Conservation (phyloP, 1,140 invertebrate genomes). For the Aricia agestis region DNA sequence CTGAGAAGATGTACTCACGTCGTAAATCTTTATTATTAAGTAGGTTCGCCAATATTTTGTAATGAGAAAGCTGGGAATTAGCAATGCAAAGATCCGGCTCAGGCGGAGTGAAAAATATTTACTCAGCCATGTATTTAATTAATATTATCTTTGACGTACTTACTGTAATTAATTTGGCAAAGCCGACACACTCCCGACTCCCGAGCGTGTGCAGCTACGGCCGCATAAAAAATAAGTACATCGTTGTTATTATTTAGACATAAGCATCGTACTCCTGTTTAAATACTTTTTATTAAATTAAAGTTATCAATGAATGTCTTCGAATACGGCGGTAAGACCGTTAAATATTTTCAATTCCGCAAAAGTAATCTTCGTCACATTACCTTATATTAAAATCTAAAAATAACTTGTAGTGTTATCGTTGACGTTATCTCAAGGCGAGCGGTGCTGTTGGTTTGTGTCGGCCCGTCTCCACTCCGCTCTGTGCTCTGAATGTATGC, state of each 20-base stretch:
- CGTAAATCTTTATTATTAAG: neutral
- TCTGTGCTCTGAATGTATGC: conserved; percentile 2
- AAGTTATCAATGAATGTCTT: too few species aligned
- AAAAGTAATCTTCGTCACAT: conserved; percentile 38
- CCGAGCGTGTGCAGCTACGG: neutral
- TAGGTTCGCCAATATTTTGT: neutral
- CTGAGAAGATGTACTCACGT: neutral
- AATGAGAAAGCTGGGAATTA: neutral
- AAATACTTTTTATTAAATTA: too few species aligned
- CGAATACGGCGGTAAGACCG: neutral
- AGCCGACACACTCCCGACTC: neutral
- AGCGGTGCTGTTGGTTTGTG: conserved; percentile 41
- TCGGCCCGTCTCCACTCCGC: conserved; percentile 13
- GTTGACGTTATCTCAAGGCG: conserved; percentile 70
- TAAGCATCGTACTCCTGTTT: too few species aligned
- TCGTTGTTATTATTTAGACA: too few species aligned
- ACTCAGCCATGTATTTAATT: neutral
- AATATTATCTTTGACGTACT: neutral
- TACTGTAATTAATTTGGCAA: conserved; percentile 2
- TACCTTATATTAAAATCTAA: conserved; percentile 71
- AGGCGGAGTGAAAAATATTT: neutral
- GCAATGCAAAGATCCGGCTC: neutral
- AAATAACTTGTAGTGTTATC: conserved; percentile 69
- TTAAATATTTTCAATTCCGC: conserved; percentile 27
- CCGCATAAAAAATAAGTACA: too few species aligned